Base-by-base conservation (phyloP, 1,140 invertebrate genomes). In the Macrobrachium rosenbergii region DNA sequence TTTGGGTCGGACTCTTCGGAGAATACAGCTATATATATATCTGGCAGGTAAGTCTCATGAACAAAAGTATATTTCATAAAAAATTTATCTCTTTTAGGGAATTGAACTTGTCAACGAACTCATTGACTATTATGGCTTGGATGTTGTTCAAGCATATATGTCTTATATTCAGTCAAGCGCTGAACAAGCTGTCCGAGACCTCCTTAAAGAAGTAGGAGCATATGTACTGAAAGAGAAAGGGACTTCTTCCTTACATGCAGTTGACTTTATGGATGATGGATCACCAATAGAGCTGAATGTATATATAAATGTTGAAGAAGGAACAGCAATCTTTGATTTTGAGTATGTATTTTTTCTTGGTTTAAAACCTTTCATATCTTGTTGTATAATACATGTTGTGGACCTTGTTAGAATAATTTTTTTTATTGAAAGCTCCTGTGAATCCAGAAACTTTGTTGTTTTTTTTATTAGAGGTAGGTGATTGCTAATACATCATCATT, bases 121-220 rank as follows among this genome's bases (percentile, higher is more conserved):
- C 72, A 99, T 99, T 88, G 94, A 96, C 80, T 93, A 95, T 84
- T 99, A 99, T 93, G 94, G 96, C 0, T 92, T 99, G 23, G 93
- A 96, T 28, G 98, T 99, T 0, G 98, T 99, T 0, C 98, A 99
- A 92, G 96, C 97, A 0, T 99, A 99, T 92, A 99, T 99, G 99
- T 92, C 92, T 58, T 95, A 99, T 91, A 99, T 99, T 91, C 96
- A 99, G 93, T 93, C 94, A 75, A 99, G 99, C 92, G 99, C 99
- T 0, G 98, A 99, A 92, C 82, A 98, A 8, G 96, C 98, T 2
- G 98, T 99, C 0, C 93, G 96, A 69, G 96, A 98, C 89, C 97
- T 99, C 96, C 92, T 99, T 16, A 96, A 95, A 91, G 93, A 96
- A 90, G 93, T 95, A 89, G 92, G 91, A 23, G 69, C 80, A 73